Base-by-base conservation (phyloP, 2,113 vertebrate species). In the Scomber japonicus region DNA sequence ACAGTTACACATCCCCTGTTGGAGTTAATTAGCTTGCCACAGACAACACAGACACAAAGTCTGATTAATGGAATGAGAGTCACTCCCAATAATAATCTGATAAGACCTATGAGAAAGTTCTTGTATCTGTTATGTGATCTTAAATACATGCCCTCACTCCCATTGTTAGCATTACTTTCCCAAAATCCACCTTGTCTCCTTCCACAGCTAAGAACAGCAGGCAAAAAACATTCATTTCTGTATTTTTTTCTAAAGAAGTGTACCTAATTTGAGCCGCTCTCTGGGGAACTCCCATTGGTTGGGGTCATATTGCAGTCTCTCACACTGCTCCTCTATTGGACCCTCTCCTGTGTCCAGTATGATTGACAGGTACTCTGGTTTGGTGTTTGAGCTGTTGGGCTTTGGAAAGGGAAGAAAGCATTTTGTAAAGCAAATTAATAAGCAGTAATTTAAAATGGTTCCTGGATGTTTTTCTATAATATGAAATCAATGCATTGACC, bases 281-380 rank as follows among this genome's bases (percentile, higher is more conserved):
- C 96, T 94, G 11, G 97, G 97, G 70, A 99, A 97, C 92, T 99
- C 98, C 98, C 98, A 99, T 82, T 96, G 96, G 93, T 91, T 96
- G 81, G 96, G 95, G 66, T 99, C 96, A 0, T 97, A 99, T 15
- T 97, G 97, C 46, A 99, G 94, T 17, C 95, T 92, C 40, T 98
- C 94, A 61, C 96, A 97, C 79, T 97, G 96, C 72, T 97, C 96
- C 21, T 96, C 94, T 60, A 96, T 87, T 21, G 96, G 96, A 0
- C 96, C 96, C 78, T 96, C 96, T 0, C 95, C 97, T 0, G 96
- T 94, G 91, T 97, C 96, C 95, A 98, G 93, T 70, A 98, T 96
- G 88, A 99, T 97, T 0, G 97, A 98, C 62, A 99, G 91, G 88
- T 97, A 98, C 85, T 95, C 95, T 2, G 95, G 93, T 89, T 98